Conservation (phyloP, 2,888 invertebrate species). For the Trachelus troglodyta region DNA sequence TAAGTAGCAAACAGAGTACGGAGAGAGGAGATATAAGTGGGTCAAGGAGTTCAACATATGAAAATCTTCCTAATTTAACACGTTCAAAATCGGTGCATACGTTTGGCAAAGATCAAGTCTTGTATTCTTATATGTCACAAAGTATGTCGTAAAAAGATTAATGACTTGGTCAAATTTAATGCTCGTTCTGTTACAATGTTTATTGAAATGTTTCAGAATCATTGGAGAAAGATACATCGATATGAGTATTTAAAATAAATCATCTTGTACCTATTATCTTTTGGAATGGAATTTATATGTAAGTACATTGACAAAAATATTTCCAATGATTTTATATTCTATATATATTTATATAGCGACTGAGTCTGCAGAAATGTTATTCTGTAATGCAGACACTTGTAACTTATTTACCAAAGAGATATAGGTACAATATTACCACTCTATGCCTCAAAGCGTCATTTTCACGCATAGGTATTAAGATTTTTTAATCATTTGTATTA, state of each 20-base stretch:
- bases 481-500: constrained; percentile 2
- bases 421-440: constrained; percentile 6
- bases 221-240: constrained; percentile 8
- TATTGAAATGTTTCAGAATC: constrained; percentile 3
- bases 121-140: constrained; percentile 1
- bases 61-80: constrained; percentile 41
- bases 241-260: not conserved
- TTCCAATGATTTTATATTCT: not conserved
- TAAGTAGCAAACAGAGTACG: constrained; percentile 38
- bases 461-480: not conserved
- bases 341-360: not conserved
- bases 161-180: not conserved
- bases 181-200: not conserved
- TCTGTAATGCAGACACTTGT: not conserved
- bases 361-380: not conserved
- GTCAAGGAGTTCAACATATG: constrained; percentile 42
- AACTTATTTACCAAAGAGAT: not conserved
- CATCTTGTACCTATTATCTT: not conserved
- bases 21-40: constrained; percentile 37
- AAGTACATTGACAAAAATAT: not conserved
- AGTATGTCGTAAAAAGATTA: not conserved
- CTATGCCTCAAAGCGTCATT: constrained; percentile 4
- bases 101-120: constrained; percentile 23
- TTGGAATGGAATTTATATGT: not conserved
- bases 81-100: constrained; percentile 38